A percentile compares a stretch with the other conserved stretches of the same genome.
Conservation (phyloP, 2,888 invertebrate species). For the Rotaria sp. region DNA sequence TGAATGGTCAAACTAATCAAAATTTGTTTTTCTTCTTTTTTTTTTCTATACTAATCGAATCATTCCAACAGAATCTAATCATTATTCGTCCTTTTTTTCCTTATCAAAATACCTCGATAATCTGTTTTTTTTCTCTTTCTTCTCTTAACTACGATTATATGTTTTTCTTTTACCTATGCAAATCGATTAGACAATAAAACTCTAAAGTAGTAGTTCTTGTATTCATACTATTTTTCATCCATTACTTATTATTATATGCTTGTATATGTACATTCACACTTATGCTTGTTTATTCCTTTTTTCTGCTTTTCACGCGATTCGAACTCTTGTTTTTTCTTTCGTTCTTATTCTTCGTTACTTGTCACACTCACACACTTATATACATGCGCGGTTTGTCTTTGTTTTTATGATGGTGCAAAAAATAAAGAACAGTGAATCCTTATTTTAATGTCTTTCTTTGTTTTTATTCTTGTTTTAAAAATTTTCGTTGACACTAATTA, state of each 20-base stretch:
- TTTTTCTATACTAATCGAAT: neutral
- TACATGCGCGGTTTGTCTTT: neutral
- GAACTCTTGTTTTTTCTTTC: slow-evolving; percentile 9
- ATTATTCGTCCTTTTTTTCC: neutral
- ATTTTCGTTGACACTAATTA: too few relatives aligned
- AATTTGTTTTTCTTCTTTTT: neutral
- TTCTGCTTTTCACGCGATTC: neutral
- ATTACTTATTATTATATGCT: neutral
- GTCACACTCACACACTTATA: neutral
- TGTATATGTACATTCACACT: neutral
- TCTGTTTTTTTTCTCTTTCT: neutral
- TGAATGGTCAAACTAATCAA: slow-evolving; percentile 14
- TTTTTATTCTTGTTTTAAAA: neutral
- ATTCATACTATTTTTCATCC: neutral
- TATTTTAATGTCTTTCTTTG: neutral
- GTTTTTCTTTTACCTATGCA: neutral
- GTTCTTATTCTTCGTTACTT: neutral
- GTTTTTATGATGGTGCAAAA: slow-evolving; percentile 25
- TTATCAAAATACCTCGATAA: neutral
- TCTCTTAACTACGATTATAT: neutral
- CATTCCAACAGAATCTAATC: slow-evolving; percentile 7
- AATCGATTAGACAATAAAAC: neutral
- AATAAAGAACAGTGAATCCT: slow-evolving; percentile 24
- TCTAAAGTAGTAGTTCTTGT: neutral
- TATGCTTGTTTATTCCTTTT: neutral